Percentiles rank a stretch among this genome's conserved stretches.
Conservation (phyloP, 2,888 invertebrate species). For the Deroplatys truncata region DNA sequence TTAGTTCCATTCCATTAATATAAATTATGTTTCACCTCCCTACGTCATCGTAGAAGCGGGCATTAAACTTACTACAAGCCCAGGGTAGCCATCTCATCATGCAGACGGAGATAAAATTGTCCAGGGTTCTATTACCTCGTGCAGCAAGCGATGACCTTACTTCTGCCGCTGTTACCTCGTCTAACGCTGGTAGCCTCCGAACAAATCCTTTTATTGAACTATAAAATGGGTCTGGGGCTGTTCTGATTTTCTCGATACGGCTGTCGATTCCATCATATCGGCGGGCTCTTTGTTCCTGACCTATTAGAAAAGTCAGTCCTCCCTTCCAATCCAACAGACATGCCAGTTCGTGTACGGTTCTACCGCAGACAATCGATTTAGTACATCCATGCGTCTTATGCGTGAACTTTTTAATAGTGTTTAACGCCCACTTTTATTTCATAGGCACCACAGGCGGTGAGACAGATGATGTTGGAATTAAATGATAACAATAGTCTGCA, state of each 20-base stretch:
- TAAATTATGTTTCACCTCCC: neutral
- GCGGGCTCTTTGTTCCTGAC: neutral
- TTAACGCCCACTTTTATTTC: no score
- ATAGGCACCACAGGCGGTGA: no score
- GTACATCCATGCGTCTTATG: no score
- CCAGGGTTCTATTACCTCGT: neutral
- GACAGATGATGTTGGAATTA: no score
- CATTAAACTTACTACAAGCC: neutral
- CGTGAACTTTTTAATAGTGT: no score
- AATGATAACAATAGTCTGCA: no score
- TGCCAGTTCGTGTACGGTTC: no score
- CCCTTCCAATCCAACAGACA: no score
- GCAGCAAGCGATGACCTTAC: neutral
- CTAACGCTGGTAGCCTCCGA: neutral
- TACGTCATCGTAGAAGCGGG: neutral
- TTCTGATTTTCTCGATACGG: neutral
- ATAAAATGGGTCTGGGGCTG: neutral
- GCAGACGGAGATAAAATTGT: neutral
- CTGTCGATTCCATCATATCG: neutral
- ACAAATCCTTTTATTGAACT: neutral
- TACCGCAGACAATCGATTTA: no score
- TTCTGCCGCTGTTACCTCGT: neutral
- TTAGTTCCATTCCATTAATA: neutral
- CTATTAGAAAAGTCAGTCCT: neutral
- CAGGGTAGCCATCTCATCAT: neutral